Base-by-base conservation (phyloP, 2,113 vertebrate genomes). In the Chaetorhynchus papuensis region DNA sequence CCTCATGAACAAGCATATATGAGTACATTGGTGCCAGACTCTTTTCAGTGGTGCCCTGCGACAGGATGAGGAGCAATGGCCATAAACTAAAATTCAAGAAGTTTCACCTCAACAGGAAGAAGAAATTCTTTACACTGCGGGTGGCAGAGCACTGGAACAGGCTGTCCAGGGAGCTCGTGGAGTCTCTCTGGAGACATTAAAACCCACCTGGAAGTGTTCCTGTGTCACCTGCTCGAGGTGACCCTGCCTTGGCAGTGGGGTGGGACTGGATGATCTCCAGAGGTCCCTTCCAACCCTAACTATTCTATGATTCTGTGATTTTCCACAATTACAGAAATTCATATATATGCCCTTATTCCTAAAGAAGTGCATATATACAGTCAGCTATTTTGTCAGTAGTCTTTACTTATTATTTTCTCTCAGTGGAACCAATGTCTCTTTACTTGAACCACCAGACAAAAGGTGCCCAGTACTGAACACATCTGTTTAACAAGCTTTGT, bases 401-500 rank as follows among this genome's bases (percentile, higher is more conserved):
- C 28, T 93, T 93, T 84, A 42, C 23, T 78, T 89, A 52, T 0
- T 78, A 59, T 94, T 94, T 90, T 96, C 13, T 91, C 35, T 54
- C 59, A 47, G 59, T 56, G 23, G 70, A 94, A 83, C 87, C 49
- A 53, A 83, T 72, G 66, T 75, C 22, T 92, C 59, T 94, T 94
- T 87, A 87, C 82, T 86, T 94, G 91, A 95, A 95, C 13, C 33
- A 77, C 26, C 31, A 60, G 49, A 63, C 18, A 65, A 90, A 91
- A 96, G 71, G 50, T 92, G 68, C 33, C 53, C 50, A 53, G 41
- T 59, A 63, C 47, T 65, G 76, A 91, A 64, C 42, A 84, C 37
- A 80, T 74, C 60, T 66, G 54, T 91, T 93, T 87, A 96, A 96
- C 33, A 77, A 94, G 69, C 60, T 93, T 91, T 91, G n/a, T 23